phyloP scores from a whole-genome alignment of 2,888 invertebrate genomes.

The Cheiracanthium punctorium region DNA sequence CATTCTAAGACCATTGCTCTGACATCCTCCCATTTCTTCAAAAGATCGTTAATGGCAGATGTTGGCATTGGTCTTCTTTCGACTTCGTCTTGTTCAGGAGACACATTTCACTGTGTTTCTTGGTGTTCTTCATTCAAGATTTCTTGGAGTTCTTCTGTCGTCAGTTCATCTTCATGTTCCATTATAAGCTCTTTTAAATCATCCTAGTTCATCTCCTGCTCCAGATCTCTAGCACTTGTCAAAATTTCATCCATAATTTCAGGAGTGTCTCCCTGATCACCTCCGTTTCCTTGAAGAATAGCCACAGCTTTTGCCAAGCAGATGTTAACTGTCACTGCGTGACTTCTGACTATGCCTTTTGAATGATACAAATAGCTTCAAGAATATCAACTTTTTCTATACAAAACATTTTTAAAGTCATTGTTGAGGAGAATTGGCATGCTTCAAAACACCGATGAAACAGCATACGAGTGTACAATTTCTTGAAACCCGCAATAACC shows the following conservation, averaged over 20 bases:
- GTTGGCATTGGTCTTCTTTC: no score
- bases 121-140: constrained; percentile 32
- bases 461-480: no score
- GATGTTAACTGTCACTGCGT: neutral
- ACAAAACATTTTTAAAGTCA: no score
- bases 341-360: constrained; percentile 9
- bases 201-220: constrained; percentile 18
- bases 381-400: constrained; percentile 26
- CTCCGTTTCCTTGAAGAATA: constrained; percentile 2
- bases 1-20: constrained; percentile 25
- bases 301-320: constrained; percentile 8
- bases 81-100: neutral
- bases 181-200: constrained; percentile 14
- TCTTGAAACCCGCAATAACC: no score
- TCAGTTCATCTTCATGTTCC: constrained; percentile 17
- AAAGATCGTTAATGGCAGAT: constrained; percentile 18
- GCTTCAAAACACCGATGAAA: no score
- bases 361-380: constrained; percentile 27
- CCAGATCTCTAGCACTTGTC: constrained; percentile 14
- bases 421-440: no score
- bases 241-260: constrained; percentile 13
- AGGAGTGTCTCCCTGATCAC: neutral
- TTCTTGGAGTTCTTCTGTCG: constrained; percentile 19
- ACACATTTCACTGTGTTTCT: constrained; percentile 22
- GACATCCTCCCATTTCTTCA: constrained; percentile 22